These are phyloP conservation scores for Elaphurus davidianus DNA, from an alignment of 2,113 vertebrate species.

Conservation along the genomic window DNA sequence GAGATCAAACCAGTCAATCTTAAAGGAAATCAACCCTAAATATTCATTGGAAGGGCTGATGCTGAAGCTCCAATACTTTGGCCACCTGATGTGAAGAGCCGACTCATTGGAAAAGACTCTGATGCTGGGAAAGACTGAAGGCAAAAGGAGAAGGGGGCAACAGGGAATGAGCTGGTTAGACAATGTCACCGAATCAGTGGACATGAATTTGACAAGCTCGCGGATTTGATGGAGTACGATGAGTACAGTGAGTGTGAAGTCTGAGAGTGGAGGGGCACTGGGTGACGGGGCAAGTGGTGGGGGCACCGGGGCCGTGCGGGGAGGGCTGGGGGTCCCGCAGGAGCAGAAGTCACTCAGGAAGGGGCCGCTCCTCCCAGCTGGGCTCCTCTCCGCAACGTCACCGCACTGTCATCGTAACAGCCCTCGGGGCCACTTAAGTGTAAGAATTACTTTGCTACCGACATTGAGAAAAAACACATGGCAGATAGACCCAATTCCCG, in stretches of 20 bases:
- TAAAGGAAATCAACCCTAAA: not conserved
- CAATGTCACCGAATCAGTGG: not conserved
- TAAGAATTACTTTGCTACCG: conserved; percentile 38
- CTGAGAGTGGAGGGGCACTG: not conserved
- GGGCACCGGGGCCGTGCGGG: fast-evolving
- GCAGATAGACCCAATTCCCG: not conserved
- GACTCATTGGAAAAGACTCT: not conserved
- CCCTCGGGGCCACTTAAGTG: not conserved
- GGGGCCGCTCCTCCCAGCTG: not conserved
- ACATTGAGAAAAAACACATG: conserved; percentile 49
- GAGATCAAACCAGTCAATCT: not conserved
- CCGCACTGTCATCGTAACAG: not conserved
- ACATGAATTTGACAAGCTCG: not conserved
- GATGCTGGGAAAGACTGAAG: not conserved
- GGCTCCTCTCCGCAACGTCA: not conserved
- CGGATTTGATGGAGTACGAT: not conserved
- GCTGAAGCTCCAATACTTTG: not conserved
- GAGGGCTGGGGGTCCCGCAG: not conserved
- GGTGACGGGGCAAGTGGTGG: not conserved
- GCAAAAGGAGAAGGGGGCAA: not conserved
- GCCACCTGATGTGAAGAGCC: not conserved
- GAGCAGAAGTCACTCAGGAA: not conserved
- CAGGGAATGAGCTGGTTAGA: not conserved
- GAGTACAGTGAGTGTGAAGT: not conserved
- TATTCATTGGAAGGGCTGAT: not conserved